Evolutionary conservation across 2,113 vertebrate genomes (phyloP), one percentile per base, ranked within the genome.

Genomic region (Mormyrus lacerda): DNA sequence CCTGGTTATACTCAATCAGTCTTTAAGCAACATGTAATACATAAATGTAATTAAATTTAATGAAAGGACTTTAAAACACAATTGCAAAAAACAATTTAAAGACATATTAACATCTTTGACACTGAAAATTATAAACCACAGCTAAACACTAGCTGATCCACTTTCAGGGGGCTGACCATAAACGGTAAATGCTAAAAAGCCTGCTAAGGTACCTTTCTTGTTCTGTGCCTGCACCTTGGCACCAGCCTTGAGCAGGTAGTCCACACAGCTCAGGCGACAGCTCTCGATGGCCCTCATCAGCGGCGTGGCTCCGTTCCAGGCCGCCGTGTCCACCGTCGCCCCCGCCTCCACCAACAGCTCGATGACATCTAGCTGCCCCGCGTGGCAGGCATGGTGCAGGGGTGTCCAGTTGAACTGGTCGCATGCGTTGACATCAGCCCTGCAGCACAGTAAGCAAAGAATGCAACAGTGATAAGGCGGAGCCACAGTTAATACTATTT

Each of bases 331-430:
- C 31, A 99, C 58, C 0, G 1, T 1, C 3, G 97, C 97, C 44
- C 98, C 97, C 0, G 95, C 92, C 45, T 96, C 90, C 73, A 99
- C 61, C 0, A 99, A 93, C 86, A 98, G 93, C 44, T 98, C 92
- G 21, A 95, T 92, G 3, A 98, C 92, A 24, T 97, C 96, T 19
- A 96, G 93, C 45, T 98, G 96, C 13, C 98, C 98, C 0, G 96
- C 95, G 0, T 97, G 96, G 90, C 97, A 98, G 0, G 98, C 98
- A 0, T 98, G 97, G 88, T 99, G 98, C n/a, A 99, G 96, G 0
- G 98, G 96, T 4, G 97, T 99, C 98, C 98, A 99, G 90, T 94
- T 88, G 93, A 98, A 98, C 95, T 98, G 98, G 92, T 99, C 98
- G 19, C 92, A 93, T 10, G 93, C 89, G 0, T 97, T 97, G 51